Evolutionary conservation across 2,113 vertebrate genomes (phyloP), one percentile per base, ranked within the genome.

Genomic region (Hyla sarda): DNA sequence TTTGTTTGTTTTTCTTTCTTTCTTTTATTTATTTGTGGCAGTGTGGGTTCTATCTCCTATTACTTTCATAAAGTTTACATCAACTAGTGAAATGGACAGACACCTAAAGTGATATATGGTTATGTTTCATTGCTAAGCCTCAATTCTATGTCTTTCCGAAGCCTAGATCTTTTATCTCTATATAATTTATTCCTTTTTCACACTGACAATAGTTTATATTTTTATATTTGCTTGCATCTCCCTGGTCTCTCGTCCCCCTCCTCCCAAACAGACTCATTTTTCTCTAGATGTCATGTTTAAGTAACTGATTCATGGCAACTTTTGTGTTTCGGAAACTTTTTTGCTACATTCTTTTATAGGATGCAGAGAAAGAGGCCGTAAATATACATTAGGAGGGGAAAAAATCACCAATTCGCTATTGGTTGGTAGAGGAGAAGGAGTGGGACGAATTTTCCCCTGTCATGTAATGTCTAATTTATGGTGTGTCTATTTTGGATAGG

Each of bases 261-360:
- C 32, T 47, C 50, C 47, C 25, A 30, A n/a, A 86, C 69, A 28
- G 37, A 23, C 76, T 86, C 65, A 72, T 73, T 74, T 86, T 82
- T 82, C 77, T 52, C 77, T 82, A 30, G 12, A 25, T 86, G 85
- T 82, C 85, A 81, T 74, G 41, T 74, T 74, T 72, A 86, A 86
- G 69, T 86, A 82, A 48, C 67, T 86, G 76, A 86, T 86, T 86
- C 84, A 86, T 79, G 34, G 54, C 85, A 74, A 71, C 77, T 86
- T 82, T 86, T 86, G 85, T 86, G 34, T 30, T 3, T 69, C 62
- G 17, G 52, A 86, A 81, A 82, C 67, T 86, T 86, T 82, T 48
- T 86, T 21, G 30, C 78, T 86, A 86, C 84, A 86, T 77, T 74
- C 78, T 50, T 37, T 25, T 41, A 60, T 48, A 82, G 50, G 11